Evolutionary conservation across 2,888 invertebrate genomes (phyloP), one percentile per base, ranked within the genome.

Genomic region (Ptilodon capucinus): DNA sequence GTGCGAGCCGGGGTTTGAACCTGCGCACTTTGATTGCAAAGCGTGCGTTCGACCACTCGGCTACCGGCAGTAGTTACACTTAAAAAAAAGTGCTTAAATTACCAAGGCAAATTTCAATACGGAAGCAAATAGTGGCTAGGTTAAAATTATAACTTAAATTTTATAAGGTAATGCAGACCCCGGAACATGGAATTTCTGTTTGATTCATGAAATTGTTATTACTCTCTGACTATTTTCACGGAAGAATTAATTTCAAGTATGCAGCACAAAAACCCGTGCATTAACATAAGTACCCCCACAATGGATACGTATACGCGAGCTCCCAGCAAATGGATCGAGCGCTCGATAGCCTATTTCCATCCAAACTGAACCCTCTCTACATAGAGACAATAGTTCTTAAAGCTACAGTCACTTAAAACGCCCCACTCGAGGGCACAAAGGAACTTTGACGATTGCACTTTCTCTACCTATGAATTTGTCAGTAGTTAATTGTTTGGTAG

Each of bases 331-430:
- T 79, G 80, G 74, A 81, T 76, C 68, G 64, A 58, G 51, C 62
- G 68, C 74, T 79, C 74, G 73, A 79, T 81, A 77, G 80, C 81
- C 81, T 81, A 80, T 80, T 84, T 81, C 76, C 81, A 78, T 77
- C 74, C 71, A 74, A 81, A 81, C 81, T 74, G 74, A 67, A 72
- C 76, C 68, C 74, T 60, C 63, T 76, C 68, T 71, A 73, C 78
- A 76, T 75, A 74, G 65, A 81, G 79, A 84, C 81, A 84, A 85
- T 84, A 76, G 81, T 81, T 79, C 83, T 81, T 79, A 81, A 76
- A 81, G 78, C 74, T 71, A 78, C 71, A 73, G 79, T 77, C 77
- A 80, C 84, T 86, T 79, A 80, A 78, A 85, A 77, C 74, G 84
- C 74, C 71, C 82, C 79, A 84, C 82, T 84, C 79, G 70, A 61